These are phyloP conservation scores for Darevskia nairensis DNA, from an alignment of 2,797 vertebrate species.

Conservation along the genomic window DNA sequence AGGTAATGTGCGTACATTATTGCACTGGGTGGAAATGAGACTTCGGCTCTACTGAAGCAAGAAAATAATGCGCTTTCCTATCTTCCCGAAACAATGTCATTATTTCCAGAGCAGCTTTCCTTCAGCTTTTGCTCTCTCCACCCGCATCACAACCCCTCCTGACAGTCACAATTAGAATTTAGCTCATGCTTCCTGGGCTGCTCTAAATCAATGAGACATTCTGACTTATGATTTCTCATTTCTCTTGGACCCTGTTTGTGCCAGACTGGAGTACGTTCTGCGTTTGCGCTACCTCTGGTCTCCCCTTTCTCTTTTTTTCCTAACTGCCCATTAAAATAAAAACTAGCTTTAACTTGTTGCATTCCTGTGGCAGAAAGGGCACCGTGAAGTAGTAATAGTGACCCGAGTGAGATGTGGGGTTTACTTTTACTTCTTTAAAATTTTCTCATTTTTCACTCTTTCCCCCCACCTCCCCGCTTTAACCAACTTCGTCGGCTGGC, in stretches of 20 bases:
- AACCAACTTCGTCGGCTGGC: neutral
- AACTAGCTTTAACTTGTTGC: slow-evolving; percentile 24
- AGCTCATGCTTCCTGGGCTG: neutral
- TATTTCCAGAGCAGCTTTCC: neutral
- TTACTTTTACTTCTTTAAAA: neutral
- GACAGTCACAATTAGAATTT: neutral
- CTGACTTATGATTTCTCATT: slow-evolving; percentile 23
- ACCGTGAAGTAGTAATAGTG: neutral
- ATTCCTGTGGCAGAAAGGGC: slow-evolving; percentile 11
- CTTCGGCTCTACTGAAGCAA: neutral
- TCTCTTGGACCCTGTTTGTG: slow-evolving; percentile 30
- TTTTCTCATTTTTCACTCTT: slow-evolving; percentile 2
- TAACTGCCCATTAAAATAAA: slow-evolving; percentile 29
- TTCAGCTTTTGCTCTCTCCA: neutral
- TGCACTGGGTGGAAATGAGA: neutral
- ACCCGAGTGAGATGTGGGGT: neutral
- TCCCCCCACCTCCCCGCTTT: neutral
- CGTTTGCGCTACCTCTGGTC: neutral
- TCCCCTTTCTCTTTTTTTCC: slow-evolving; percentile 7
- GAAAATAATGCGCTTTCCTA: neutral
- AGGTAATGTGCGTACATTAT: neutral
- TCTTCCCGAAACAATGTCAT: slow-evolving; percentile 7
- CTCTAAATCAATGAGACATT: slow-evolving; percentile 26
- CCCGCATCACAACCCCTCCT: no score
- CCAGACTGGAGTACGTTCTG: neutral